Percentiles rank a stretch among this genome's conserved stretches.
phyloP scores from a whole-genome alignment of 2,888 invertebrate genomes.

The Rotaria macrura region DNA sequence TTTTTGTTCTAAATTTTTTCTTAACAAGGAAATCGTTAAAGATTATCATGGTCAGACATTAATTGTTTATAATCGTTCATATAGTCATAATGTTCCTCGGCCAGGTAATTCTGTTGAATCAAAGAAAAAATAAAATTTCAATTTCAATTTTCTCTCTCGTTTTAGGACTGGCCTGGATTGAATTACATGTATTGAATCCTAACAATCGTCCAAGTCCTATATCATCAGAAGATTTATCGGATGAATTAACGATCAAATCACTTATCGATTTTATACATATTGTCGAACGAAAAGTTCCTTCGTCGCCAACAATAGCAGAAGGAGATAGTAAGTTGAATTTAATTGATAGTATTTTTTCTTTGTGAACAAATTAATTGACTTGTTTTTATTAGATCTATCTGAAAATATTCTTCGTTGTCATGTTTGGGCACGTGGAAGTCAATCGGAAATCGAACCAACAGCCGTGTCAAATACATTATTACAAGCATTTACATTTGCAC shows the following conservation, averaged over 20 bases:
- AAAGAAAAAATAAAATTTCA: not conserved
- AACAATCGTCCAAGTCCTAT: not conserved
- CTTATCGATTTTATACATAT: not conserved
- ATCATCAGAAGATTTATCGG: not conserved
- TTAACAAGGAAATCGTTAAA: not conserved
- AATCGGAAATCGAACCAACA: not conserved
- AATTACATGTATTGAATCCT: slow-evolving; percentile 7
- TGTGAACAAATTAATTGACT: not conserved
- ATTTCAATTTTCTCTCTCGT: not conserved
- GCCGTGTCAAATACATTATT: not conserved
- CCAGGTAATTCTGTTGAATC: not conserved
- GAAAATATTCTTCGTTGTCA: slow-evolving; percentile 10
- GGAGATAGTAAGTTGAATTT: not conserved
- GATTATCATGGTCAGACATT: slow-evolving; percentile 2
- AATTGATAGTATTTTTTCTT: not conserved
- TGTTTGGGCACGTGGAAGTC: slow-evolving; percentile 13
- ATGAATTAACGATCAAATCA: not conserved
- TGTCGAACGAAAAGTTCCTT: not conserved
- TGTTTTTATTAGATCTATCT: not conserved
- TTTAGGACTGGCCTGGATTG: slow-evolving; percentile 1
- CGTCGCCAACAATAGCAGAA: not conserved
- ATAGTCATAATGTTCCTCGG: not conserved
- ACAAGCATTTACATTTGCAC: slow-evolving; percentile 15
- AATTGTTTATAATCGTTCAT: not conserved
- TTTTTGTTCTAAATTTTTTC: not conserved